Percentiles rank a stretch among this genome's conserved stretches.
phyloP scores from a whole-genome alignment of 2,888 invertebrate genomes.

The Sicus ferrugineus region DNA sequence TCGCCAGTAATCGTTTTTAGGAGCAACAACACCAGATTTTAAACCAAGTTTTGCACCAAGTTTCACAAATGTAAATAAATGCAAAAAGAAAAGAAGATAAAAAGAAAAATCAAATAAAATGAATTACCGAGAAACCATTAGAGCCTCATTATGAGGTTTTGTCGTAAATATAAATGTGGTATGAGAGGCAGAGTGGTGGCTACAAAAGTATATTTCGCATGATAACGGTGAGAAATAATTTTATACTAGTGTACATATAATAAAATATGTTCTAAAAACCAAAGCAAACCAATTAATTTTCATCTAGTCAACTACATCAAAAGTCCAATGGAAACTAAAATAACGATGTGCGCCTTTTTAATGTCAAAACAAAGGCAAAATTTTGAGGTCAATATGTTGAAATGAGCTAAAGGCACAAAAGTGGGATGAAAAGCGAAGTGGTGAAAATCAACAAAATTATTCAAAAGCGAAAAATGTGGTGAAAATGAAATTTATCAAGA shows the following conservation, averaged over 20 bases:
- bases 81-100: conserved; percentile 55
- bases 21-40: conserved; percentile 59
- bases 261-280: conserved; percentile 28
- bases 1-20: conserved; percentile 19
- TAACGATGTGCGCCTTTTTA: too few species aligned
- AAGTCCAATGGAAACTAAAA: background rate
- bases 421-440: background rate
- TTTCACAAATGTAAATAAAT: conserved; percentile 35
- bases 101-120: conserved; percentile 55
- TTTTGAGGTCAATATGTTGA: background rate
- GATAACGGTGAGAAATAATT: conserved; percentile 14
- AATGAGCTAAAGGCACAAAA: background rate
- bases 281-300: conserved; percentile 34
- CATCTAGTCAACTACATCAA: background rate
- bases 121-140: conserved; percentile 31
- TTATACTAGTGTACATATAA: conserved; percentile 1
- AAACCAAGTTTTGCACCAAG: background rate
- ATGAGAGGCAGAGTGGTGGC: conserved; percentile 37
- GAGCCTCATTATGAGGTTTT: conserved; percentile 22
- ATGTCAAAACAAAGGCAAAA: too few species aligned
- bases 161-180: conserved; percentile 35
- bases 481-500: background rate
- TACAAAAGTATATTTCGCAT: background rate
- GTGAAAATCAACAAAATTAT: background rate
- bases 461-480: background rate